A percentile compares a stretch with the other conserved stretches of the same genome.
phyloP scores from a whole-genome alignment of 2,888 invertebrate species.

The Colletes collaris region DNA sequence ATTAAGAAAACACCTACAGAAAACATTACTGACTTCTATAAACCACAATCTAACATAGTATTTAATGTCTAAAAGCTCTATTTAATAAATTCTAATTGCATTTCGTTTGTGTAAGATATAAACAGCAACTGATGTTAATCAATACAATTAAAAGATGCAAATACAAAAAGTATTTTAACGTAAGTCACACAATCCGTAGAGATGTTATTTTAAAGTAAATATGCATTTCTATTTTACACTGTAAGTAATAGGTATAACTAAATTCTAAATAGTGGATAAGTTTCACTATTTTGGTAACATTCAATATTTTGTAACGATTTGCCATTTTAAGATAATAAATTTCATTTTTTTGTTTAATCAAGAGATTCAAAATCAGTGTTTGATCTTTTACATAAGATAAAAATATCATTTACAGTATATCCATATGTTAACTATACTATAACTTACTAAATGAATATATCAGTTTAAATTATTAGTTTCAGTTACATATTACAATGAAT shows the following conservation, averaged over 20 bases:
- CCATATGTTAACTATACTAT: conserved; percentile 11
- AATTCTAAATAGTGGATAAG: conserved; percentile 25
- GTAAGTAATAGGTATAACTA: conserved; percentile 29
- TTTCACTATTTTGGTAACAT: conserved; percentile 45
- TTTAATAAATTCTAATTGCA: conserved; percentile 12
- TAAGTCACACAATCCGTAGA: conserved; percentile 25
- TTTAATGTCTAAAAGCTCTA: conserved; percentile 1
- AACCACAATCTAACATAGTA: conserved; percentile 3
- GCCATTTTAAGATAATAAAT: conserved; percentile 31
- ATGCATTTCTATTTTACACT: conserved; percentile 19
- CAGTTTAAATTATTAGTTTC: conserved; percentile 31
- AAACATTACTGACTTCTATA: conserved; percentile 19
- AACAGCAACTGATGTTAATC: conserved; percentile 24
- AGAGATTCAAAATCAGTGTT: conserved; percentile 35
- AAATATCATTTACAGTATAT: conserved; percentile 19
- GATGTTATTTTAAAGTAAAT: conserved; percentile 31
- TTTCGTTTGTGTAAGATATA: conserved; percentile 10
- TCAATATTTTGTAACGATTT: conserved; percentile 15
- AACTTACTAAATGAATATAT: conserved; percentile 43
- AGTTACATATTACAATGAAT: conserved; percentile 27
- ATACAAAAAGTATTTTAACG: conserved; percentile 28
- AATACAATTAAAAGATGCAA: conserved; percentile 9
- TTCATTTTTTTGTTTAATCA: conserved; percentile 25
- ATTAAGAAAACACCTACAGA: conserved; percentile 32
- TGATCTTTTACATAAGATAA: conserved; percentile 9